phyloP scores from a whole-genome alignment of 2,113 vertebrate species.

The Pogonocichla stellata region DNA sequence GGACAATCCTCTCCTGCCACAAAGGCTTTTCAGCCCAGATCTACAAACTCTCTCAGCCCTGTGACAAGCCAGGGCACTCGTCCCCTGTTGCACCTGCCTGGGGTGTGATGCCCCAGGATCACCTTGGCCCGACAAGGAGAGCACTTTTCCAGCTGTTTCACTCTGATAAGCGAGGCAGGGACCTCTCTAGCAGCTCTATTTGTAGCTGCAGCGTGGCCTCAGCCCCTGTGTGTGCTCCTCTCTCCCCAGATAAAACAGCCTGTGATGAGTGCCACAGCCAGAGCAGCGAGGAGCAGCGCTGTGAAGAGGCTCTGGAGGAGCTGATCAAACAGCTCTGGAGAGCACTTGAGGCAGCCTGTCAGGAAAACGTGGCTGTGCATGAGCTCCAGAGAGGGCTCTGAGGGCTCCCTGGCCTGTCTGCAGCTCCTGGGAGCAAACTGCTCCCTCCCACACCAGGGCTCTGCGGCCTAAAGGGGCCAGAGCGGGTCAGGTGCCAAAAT shows the following conservation, averaged over 20 bases:
- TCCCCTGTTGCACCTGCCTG: not conserved
- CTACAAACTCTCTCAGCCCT: not conserved
- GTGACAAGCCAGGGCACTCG: not conserved
- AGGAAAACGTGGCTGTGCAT: not conserved
- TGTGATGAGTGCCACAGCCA: not conserved
- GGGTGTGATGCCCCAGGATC: not conserved
- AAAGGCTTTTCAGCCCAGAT: not conserved
- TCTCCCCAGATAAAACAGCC: not conserved
- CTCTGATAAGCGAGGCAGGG: not conserved
- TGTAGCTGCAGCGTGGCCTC: not conserved
- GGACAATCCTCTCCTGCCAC: not conserved
- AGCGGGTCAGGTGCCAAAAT: not conserved
- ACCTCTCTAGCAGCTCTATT: not conserved
- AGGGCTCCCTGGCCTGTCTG: not conserved
- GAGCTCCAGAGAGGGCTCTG: not conserved
- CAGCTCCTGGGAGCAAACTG: not conserved
- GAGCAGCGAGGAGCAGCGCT: not conserved
- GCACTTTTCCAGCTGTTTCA: not conserved
- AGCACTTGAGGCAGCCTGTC: conserved; percentile 6
- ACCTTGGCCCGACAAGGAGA: not conserved
- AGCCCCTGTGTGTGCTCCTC: rapidly evolving
- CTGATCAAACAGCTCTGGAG: conserved; percentile 10
- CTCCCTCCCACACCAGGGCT: not conserved
- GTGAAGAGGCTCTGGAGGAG: not conserved
- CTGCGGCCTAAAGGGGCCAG: not conserved